These are phyloP conservation scores for Habropoda laboriosa DNA, from an alignment of 1,140 invertebrate genomes.

Conservation along the genomic window DNA sequence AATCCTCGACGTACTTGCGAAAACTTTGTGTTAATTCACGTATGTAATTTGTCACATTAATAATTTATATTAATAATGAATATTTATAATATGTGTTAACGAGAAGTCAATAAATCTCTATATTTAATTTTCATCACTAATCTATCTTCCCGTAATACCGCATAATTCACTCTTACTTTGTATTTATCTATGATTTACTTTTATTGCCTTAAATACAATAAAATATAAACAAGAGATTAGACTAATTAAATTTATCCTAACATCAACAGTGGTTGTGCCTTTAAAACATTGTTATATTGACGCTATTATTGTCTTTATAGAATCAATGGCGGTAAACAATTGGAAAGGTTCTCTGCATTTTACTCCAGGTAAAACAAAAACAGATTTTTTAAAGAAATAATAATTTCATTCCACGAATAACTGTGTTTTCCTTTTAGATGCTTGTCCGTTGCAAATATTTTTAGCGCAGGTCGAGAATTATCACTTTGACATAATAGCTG, in stretches of 20 bases:
- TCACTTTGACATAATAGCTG: conserved; percentile 69
- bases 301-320: conserved; percentile 50
- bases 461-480: conserved; percentile 73
- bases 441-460: conserved; percentile 75
- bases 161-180: too few species aligned
- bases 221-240: too few species aligned
- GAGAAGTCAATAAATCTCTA: too few species aligned
- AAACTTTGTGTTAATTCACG: conserved; percentile 55
- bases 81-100: too few species aligned
- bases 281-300: too few species aligned
- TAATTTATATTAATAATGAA: not conserved
- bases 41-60: conserved; percentile 36
- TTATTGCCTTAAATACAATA: too few species aligned
- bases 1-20: conserved; percentile 34
- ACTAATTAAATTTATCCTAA: too few species aligned
- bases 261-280: too few species aligned
- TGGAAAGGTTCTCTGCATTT: conserved; percentile 73
- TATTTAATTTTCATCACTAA: too few species aligned
- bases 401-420: conserved; percentile 14
- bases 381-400: not conserved
- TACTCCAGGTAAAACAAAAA: conserved; percentile 69
- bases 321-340: conserved; percentile 61
- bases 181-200: too few species aligned
- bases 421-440: conserved; percentile 65
- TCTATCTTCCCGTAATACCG: too few species aligned